Conservation (phyloP, 2,113 vertebrate genomes). For the Leucopsar rothschildi region DNA sequence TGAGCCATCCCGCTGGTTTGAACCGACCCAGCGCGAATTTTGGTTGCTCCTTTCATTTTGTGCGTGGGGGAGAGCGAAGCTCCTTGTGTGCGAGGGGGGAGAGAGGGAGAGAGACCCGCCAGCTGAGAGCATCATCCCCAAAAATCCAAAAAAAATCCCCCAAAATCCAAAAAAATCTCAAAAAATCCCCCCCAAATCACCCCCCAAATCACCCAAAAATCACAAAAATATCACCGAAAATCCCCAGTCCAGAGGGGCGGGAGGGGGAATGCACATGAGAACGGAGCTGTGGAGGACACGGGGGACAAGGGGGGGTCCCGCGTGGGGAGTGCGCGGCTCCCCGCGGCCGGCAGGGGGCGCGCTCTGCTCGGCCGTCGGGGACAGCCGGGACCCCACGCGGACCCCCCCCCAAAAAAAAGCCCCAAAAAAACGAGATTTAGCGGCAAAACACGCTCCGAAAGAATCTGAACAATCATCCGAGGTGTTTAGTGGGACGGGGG, state of each 20-base stretch:
- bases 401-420: neutral
- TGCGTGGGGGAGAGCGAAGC: neutral
- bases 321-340: neutral
- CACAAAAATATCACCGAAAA: too few species aligned
- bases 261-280: too few species aligned
- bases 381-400: neutral
- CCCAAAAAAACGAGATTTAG: rapidly evolving
- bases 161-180: too few species aligned
- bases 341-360: conserved; percentile 56
- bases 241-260: too few species aligned
- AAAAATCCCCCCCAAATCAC: too few species aligned
- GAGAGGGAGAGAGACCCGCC: neutral
- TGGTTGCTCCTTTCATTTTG: neutral
- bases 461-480: too few species aligned
- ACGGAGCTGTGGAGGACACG: too few species aligned
- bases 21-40: neutral
- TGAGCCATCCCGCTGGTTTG: rapidly evolving
- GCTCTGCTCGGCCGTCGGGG: neutral
- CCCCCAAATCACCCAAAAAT: too few species aligned
- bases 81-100: too few species aligned
- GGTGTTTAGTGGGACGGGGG: too few species aligned
- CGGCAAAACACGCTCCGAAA: rapidly evolving
- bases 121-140: neutral
- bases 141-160: too few species aligned
- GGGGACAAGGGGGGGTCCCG: too few species aligned